These are phyloP conservation scores for Crocuta crocuta DNA, from an alignment of 2,113 vertebrate genomes.

Conservation along the genomic window DNA sequence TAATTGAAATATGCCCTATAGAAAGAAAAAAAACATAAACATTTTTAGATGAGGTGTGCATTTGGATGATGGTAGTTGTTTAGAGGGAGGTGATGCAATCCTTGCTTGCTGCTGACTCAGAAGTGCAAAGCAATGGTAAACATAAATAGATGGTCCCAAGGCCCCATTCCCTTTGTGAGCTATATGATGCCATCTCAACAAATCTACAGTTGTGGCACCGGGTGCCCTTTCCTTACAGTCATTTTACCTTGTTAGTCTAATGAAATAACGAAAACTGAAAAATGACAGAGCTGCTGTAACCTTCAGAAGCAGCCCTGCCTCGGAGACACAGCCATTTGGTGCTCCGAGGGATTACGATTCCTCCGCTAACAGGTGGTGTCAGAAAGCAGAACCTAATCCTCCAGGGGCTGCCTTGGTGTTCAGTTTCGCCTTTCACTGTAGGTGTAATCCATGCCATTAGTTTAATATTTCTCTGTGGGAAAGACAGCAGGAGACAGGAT, in stretches of 20 bases:
- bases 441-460: conserved; percentile 61
- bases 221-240: not conserved
- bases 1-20: not conserved
- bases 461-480: conserved; percentile 70
- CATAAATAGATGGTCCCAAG: not conserved
- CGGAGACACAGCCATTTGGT: not conserved
- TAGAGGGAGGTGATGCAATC: not conserved
- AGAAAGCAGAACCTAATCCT: conserved; percentile 72
- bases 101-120: not conserved
- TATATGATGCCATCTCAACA: not conserved
- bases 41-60: not conserved
- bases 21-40: not conserved
- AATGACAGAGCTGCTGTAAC: not conserved
- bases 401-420: conserved; percentile 14
- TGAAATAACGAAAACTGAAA: conserved; percentile 45
- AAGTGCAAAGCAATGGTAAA: not conserved
- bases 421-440: conserved; percentile 74
- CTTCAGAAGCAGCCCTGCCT: not conserved
- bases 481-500: conserved; percentile 65
- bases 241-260: conserved; percentile 38
- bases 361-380: conserved; percentile 67
- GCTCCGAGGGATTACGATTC: conserved; percentile 33
- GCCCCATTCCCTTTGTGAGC: not conserved
- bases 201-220: not conserved
- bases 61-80: not conserved